A percentile compares a stretch with the other conserved stretches of the same genome.
phyloP scores from a whole-genome alignment of 2,113 vertebrate genomes.

The Leucosticte australis region DNA sequence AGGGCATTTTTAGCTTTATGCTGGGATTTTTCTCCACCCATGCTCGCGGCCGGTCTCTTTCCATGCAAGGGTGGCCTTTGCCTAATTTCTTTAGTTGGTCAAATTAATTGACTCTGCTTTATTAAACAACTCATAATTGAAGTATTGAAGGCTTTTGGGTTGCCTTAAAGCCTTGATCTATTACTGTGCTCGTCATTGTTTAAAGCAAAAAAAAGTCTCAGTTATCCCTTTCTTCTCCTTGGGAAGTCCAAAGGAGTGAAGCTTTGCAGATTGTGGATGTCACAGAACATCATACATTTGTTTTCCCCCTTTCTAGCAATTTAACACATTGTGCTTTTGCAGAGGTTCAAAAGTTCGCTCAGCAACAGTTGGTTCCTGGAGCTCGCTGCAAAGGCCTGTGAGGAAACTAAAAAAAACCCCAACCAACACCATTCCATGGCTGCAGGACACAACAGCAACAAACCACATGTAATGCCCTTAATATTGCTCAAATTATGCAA shows the following conservation, averaged over 20 bases:
- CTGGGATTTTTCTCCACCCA: background rate
- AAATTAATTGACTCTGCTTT: background rate
- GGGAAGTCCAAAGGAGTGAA: conserved; percentile 56
- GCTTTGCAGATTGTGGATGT: conserved; percentile 57
- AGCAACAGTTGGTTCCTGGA: conserved; percentile 37
- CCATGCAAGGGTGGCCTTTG: background rate
- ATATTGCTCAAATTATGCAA: background rate
- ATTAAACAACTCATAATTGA: background rate
- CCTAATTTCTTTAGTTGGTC: background rate
- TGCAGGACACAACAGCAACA: conserved; percentile 24
- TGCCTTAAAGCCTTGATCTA: background rate
- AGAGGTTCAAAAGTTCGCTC: conserved; percentile 45
- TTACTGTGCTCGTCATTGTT: background rate
- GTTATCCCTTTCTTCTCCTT: conserved; percentile 51
- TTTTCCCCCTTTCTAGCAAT: conserved; percentile 38
- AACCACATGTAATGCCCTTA: background rate
- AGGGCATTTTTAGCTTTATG: background rate
- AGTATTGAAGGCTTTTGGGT: background rate
- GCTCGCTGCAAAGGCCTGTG: background rate
- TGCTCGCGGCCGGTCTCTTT: background rate
- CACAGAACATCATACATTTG: conserved; percentile 46
- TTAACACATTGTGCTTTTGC: conserved; percentile 21
- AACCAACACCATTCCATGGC: background rate
- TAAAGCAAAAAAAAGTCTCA: background rate
- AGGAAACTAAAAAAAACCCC: background rate